Evolutionary conservation across 2,888 invertebrate genomes (phyloP), one percentile per base, ranked within the genome.

Genomic region (Lampropteryx suffumata): DNA sequence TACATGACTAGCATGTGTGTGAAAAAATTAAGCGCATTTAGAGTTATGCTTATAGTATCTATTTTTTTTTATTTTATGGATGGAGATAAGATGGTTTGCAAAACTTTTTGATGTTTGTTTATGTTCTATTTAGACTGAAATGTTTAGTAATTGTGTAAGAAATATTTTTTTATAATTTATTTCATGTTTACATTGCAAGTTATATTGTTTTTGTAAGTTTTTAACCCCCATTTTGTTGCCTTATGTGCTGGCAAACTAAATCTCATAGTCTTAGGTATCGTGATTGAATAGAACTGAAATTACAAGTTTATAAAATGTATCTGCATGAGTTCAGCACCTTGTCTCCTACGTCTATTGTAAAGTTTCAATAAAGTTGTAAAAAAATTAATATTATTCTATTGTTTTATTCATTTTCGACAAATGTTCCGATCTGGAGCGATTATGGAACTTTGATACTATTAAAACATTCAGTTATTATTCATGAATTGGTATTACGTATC

Each of bases 11-110:
- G 55, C 32, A 47, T 61, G 50, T 71, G 75, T 74, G 73, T 73
- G 73, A 53, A 50, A 64, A 52, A 62, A 73, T 76, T 71, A 61
- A 63, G 73, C 79, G 75, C 73, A 73, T 75, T 74, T 76, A 76
- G 74, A 57, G 72, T 65, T 83, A 82, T 79, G 81, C 77, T 72
- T 83, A 81, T 75, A 70, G 65, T 74, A 70, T 71, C 67, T 64
- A 65, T 76, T 77, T 72, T 60, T 71, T 24, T 71, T 64, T 56
- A 58, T 65, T 64, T 57, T 64, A 67, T 64, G 62, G 61, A 64
- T 44, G 59, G 65, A 69, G 71, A 68, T 65, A 62, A 14, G 17
- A 17, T 33, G 27, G 35, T 61, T 45, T 59, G 56, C 51, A 55
- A 51, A 59, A 37, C 29, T 44, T 51, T 48, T 50, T 46, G 37